Conservation (phyloP, 2,888 invertebrate species). For the Lissocephala sabroskyi region DNA sequence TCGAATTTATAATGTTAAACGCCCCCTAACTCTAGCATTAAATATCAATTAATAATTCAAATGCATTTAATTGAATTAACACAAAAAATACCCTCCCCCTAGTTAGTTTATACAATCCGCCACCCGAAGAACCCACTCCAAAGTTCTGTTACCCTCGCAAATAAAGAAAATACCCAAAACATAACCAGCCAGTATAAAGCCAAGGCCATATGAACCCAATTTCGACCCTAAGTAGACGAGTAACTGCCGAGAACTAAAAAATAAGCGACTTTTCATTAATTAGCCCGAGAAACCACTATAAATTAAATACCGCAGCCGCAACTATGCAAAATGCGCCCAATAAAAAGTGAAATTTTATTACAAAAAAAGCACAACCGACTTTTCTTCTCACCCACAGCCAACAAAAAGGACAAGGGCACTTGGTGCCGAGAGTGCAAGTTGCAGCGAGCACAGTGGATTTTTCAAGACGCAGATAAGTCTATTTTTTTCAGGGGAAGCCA, state of each 20-base stretch:
- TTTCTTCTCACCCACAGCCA: too few species aligned
- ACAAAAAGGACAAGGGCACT: too few species aligned
- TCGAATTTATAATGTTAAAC: constrained; percentile 68
- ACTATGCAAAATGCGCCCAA: constrained; percentile 1
- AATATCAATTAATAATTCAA: constrained; percentile 49
- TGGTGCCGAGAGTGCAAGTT: too few species aligned
- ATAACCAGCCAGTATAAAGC: neutral
- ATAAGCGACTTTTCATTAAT: constrained; percentile 6
- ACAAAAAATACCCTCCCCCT: constrained; percentile 29
- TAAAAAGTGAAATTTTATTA: constrained; percentile 11
- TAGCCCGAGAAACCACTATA: neutral
- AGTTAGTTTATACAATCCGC: constrained; percentile 44
- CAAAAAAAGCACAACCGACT: neutral
- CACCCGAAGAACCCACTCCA: constrained; percentile 27
- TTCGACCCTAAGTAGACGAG: too few species aligned
- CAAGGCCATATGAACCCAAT: neutral
- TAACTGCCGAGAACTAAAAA: neutral
- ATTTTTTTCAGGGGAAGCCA: too few species aligned
- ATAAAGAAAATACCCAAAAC: constrained; percentile 23
- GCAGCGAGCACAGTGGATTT: too few species aligned
- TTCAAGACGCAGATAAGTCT: too few species aligned
- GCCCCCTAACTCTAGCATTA: constrained; percentile 33
- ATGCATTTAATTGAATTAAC: constrained; percentile 3
- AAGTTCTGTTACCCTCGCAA: constrained; percentile 35
- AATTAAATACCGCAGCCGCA: constrained; percentile 2